Conservation (phyloP, 1,140 invertebrate species). For the Lepidurus arcticus region DNA sequence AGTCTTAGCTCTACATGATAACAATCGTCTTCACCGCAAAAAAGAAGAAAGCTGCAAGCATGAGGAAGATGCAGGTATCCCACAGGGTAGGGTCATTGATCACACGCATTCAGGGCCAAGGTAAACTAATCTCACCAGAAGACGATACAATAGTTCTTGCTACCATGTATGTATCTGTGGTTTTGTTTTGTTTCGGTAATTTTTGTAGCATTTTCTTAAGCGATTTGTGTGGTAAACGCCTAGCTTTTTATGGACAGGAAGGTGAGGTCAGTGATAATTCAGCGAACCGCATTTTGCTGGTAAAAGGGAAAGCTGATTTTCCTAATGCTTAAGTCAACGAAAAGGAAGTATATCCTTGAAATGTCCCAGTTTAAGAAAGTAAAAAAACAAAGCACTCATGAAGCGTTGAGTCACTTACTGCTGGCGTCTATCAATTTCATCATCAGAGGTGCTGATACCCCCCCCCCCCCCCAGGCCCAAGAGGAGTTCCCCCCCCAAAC, state of each 20-base stretch:
- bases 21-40: background rate
- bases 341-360: constrained; percentile 6
- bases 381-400: background rate
- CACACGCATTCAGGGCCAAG: background rate
- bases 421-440: background rate
- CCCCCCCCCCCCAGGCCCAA: no score
- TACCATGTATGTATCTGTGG: no score
- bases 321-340: background rate
- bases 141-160: background rate
- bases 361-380: background rate
- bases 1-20: background rate
- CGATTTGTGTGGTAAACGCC: no score
- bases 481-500: no score
- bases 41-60: background rate
- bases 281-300: background rate
- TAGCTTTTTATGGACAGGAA: background rate
- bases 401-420: background rate
- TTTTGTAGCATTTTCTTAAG: no score
- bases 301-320: background rate
- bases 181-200: no score
- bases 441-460: no score
- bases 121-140: background rate
- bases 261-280: background rate
- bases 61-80: background rate
- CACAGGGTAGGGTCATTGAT: background rate